These are phyloP conservation scores for Brachionus paranguensis DNA, from an alignment of 1,140 invertebrate species.

Conservation along the genomic window DNA sequence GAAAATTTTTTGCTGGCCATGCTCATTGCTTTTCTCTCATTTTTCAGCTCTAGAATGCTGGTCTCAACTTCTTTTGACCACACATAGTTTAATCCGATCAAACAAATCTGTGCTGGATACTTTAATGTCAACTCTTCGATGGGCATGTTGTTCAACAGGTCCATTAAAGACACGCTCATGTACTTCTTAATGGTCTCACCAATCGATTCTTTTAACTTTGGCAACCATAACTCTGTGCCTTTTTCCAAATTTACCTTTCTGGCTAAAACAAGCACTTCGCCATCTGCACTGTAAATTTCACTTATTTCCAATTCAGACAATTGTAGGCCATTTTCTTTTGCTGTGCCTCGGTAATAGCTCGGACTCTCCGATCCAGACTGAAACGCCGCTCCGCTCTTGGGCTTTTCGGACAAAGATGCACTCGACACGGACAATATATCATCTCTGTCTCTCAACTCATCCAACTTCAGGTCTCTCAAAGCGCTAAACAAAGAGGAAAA, in stretches of 20 bases:
- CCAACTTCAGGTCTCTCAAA: constrained; percentile 50
- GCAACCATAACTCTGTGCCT: constrained; percentile 52
- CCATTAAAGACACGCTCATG: constrained; percentile 47
- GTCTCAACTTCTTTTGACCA: constrained; percentile 54
- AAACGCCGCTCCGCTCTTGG: neutral
- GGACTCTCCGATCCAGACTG: neutral
- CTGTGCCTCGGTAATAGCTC: neutral
- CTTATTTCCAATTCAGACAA: constrained; percentile 47
- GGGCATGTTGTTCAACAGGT: constrained; percentile 47
- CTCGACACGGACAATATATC: neutral
- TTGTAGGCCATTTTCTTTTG: constrained; percentile 41
- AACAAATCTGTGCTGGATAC: constrained; percentile 43
- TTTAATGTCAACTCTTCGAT: constrained; percentile 52
- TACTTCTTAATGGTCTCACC: constrained; percentile 47
- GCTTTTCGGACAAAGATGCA: neutral
- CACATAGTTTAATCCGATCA: constrained; percentile 45
- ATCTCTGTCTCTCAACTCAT: constrained; percentile 43
- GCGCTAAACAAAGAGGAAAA: constrained; percentile 51
- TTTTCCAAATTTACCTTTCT: constrained; percentile 50
- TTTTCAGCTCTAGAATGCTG: constrained; percentile 49
- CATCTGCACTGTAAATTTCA: constrained; percentile 49
- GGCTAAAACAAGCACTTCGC: constrained; percentile 47
- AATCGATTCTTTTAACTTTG: constrained; percentile 48
- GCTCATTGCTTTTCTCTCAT: constrained; percentile 52
- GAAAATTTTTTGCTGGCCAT: constrained; percentile 48